Evolutionary conservation across 2,797 vertebrate species (phyloP).

Genomic region (Morelia viridis): DNA sequence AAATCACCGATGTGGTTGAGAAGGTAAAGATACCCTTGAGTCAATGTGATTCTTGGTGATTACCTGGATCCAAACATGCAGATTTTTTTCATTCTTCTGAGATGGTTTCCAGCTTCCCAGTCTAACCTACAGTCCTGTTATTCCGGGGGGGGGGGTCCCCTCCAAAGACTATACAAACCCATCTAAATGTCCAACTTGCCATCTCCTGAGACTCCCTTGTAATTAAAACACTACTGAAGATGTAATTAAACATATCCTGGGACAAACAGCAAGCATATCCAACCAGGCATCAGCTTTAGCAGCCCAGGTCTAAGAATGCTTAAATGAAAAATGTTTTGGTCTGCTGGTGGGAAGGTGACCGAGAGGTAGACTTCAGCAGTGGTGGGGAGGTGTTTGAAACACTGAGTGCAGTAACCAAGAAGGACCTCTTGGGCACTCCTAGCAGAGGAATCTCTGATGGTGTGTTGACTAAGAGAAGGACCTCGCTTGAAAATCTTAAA

Average conservation of each 20-base stretch:
- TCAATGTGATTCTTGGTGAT: not conserved
- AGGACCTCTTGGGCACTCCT: not conserved
- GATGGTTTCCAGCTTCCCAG: not conserved
- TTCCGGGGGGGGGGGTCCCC: not conserved
- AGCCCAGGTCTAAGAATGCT: not conserved
- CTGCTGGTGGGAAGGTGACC: not conserved
- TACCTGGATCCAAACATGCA: not conserved
- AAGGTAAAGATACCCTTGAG: not conserved
- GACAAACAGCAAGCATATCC: not conserved
- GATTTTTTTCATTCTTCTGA: not conserved
- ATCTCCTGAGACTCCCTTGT: not conserved
- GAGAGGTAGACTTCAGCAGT: not conserved
- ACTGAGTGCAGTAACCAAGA: not conserved
- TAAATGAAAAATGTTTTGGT: not conserved
- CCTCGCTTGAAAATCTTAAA: no score
- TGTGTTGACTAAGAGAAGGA: not conserved
- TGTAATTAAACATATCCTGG: not conserved
- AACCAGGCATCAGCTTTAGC: not conserved
- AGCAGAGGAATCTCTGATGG: not conserved
- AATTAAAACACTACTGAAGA: not conserved
- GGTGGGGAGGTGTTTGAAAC: not conserved
- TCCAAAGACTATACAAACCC: no score
- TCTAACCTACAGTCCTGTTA: not conserved
- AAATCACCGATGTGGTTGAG: not conserved
- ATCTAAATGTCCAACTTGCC: not conserved